These are phyloP conservation scores for Otis tarda DNA, from an alignment of 2,113 vertebrate genomes.

Conservation along the genomic window DNA sequence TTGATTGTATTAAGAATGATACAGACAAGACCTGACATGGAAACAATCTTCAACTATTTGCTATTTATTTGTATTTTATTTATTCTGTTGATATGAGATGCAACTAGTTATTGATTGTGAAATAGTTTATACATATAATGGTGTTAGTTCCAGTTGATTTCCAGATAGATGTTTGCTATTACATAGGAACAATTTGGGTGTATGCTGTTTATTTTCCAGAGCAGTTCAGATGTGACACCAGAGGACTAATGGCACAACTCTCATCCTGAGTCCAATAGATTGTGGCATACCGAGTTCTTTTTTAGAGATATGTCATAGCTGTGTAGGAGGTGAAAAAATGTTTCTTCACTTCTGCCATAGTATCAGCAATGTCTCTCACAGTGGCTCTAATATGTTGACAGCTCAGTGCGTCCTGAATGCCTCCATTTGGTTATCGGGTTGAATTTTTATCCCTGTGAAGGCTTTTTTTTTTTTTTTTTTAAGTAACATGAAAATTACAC, in stretches of 20 bases:
- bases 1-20: neutral
- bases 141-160: neutral
- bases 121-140: neutral
- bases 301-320: constrained; percentile 38
- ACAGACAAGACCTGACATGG: neutral
- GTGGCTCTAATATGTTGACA: constrained; percentile 44
- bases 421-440: neutral
- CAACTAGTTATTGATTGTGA: neutral
- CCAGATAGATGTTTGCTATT: neutral
- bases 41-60: neutral
- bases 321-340: constrained; percentile 55
- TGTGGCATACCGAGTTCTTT: constrained; percentile 20
- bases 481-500: neutral
- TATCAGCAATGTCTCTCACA: constrained; percentile 52
- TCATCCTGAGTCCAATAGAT: constrained; percentile 17
- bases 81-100: neutral
- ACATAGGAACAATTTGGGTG: neutral
- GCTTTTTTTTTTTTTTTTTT: neutral
- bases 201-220: neutral
- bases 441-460: neutral
- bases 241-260: neutral
- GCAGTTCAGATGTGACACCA: neutral
- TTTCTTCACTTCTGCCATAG: constrained; percentile 52
- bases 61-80: neutral
- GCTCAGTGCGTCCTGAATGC: neutral